Percentiles rank a stretch among this genome's conserved stretches.
These are phyloP conservation scores for Harmothoe impar DNA, from an alignment of 2,888 invertebrate genomes.

Conservation along the genomic window DNA sequence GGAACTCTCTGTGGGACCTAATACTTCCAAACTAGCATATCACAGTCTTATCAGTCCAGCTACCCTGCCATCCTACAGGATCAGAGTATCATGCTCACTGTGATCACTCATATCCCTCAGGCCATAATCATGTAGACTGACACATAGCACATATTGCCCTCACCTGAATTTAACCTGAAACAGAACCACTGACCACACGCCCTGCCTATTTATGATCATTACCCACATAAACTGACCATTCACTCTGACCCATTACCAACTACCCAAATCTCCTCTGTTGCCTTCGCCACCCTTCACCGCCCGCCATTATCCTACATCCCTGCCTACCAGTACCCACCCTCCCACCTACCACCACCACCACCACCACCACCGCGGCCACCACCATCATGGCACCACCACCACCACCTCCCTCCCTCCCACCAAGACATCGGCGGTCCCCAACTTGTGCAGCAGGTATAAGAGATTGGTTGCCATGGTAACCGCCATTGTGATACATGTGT, in stretches of 20 bases:
- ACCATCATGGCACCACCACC: conserved; percentile 40
- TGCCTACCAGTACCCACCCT: not conserved
- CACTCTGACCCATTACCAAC: not conserved
- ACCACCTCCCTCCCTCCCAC: not conserved
- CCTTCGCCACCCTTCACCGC: not conserved
- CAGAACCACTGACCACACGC: no score
- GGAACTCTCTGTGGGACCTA: no score
- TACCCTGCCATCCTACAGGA: no score
- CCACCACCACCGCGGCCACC: not conserved
- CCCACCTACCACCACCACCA: conserved; percentile 10
- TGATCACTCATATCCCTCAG: no score
- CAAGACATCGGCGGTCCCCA: conserved; percentile 31
- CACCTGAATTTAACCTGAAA: no score
- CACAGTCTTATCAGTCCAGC: no score
- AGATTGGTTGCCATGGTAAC: conserved; percentile 40
- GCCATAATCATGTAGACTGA: no score
- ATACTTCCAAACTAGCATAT: no score
- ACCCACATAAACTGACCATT: not conserved
- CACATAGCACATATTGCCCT: no score
- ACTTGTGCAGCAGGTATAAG: conserved; percentile 35
- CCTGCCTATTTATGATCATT: not conserved
- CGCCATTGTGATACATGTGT: conserved; percentile 58
- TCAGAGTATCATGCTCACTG: no score
- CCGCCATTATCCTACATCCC: not conserved
- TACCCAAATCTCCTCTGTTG: not conserved